Percentiles rank a stretch among this genome's conserved stretches.
phyloP scores from a whole-genome alignment of 2,888 invertebrate species.

The Lithodes maja region DNA sequence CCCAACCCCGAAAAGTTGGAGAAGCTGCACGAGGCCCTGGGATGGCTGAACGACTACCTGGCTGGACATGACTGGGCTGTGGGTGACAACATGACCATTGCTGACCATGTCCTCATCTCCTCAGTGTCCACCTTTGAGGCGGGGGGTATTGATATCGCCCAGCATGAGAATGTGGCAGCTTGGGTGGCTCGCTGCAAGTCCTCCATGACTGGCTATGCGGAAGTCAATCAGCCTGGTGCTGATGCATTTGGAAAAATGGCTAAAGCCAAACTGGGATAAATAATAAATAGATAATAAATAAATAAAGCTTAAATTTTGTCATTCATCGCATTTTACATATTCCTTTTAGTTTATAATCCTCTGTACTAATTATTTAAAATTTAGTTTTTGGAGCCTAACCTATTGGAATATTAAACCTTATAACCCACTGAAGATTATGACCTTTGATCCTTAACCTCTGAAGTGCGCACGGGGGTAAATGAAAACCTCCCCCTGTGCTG shows the following conservation, averaged over 20 bases:
- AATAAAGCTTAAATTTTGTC: no score
- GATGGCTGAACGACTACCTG: conserved; percentile 83
- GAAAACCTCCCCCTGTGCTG: no score
- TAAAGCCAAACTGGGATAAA: conserved; percentile 65
- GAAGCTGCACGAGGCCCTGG: conserved; percentile 82
- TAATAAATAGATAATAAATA: no score
- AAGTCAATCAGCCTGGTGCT: conserved; percentile 73
- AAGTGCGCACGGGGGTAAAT: no score
- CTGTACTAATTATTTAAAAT: no score
- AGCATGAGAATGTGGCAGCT: conserved; percentile 81
- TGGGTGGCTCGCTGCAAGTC: conserved; percentile 80
- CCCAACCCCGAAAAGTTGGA: conserved; percentile 79
- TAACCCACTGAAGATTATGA: no score
- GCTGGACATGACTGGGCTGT: conserved; percentile 83
- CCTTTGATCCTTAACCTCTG: no score
- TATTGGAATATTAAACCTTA: no score
- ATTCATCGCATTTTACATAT: no score
- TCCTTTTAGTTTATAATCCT: no score
- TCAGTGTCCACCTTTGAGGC: conserved; percentile 81
- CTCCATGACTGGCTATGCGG: conserved; percentile 79
- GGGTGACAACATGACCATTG: conserved; percentile 84
- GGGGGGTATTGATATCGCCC: conserved; percentile 79
- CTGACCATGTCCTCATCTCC: conserved; percentile 83
- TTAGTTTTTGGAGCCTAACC: no score
- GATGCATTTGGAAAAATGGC: conserved; percentile 71